phyloP scores from a whole-genome alignment of 2,888 invertebrate species.

The Drosophila koepferae region DNA sequence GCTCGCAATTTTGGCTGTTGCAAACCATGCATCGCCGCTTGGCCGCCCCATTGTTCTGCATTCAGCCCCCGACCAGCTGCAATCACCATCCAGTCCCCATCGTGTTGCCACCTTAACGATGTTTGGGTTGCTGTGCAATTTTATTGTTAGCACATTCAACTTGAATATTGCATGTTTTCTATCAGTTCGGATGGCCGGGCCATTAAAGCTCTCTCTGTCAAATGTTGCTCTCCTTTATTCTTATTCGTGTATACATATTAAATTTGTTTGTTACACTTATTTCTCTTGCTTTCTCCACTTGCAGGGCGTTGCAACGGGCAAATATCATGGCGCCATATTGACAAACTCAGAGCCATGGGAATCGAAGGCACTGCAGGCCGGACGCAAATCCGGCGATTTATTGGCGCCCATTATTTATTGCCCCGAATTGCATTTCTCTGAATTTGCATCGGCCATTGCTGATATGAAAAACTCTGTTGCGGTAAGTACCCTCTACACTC shows the following conservation, averaged over 20 bases:
- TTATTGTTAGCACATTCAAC: constrained; percentile 60
- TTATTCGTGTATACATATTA: constrained; percentile 29
- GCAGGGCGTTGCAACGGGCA: constrained; percentile 94
- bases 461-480: constrained; percentile 97
- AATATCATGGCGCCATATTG: constrained; percentile 93
- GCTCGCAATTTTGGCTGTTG: constrained; percentile 70
- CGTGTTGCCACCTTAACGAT: constrained; percentile 49
- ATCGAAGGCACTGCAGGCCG: constrained; percentile 88
- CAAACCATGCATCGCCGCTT: constrained; percentile 54
- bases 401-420: constrained; percentile 94
- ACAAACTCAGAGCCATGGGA: constrained; percentile 91
- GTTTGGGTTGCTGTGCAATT: constrained; percentile 63
- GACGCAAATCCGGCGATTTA: constrained; percentile 91
- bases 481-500: constrained; percentile 86
- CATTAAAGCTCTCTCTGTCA: constrained; percentile 29
- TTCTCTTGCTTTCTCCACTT: constrained; percentile 39
- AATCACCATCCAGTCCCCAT: too few relatives aligned
- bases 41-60: constrained; percentile 23
- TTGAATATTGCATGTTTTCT: constrained; percentile 75
- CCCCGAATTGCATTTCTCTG: constrained; percentile 95
- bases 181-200: constrained; percentile 49
- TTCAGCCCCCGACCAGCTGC: neutral
- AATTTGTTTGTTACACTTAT: constrained; percentile 34
- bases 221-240: neutral
- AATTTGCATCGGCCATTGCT: constrained; percentile 93